A percentile compares a stretch with the other conserved stretches of the same genome.
Evolutionary conservation across 2,113 vertebrate genomes (phyloP).

Genomic region (Scatophagus argus): DNA sequence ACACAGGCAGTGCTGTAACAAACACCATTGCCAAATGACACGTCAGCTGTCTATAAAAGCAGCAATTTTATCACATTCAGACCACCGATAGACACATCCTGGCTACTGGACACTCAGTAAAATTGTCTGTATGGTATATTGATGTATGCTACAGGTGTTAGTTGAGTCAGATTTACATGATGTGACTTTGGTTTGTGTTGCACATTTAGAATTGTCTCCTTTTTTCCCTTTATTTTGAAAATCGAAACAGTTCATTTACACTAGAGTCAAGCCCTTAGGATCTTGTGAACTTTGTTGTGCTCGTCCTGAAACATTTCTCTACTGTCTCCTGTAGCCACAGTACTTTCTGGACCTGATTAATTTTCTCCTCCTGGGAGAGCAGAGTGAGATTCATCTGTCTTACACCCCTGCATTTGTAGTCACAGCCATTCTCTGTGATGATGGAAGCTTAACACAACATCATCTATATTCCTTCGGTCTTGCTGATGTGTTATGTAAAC

Average conservation of each 20-base stretch:
- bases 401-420: conserved; percentile 59
- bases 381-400: conserved; percentile 63
- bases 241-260: background rate
- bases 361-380: conserved; percentile 61
- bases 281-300: conserved; percentile 50
- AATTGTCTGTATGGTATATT: background rate
- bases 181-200: background rate
- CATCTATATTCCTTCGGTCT: conserved; percentile 74
- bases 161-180: background rate
- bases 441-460: conserved; percentile 74
- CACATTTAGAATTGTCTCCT: background rate
- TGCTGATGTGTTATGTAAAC: conserved; percentile 70
- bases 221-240: conserved; percentile 14
- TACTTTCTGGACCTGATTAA: conserved; percentile 67
- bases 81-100: background rate
- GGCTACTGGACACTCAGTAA: background rate
- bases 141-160: background rate
- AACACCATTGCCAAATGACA: conserved; percentile 15
- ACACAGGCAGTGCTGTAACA: background rate
- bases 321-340: conserved; percentile 23
- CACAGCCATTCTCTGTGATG: conserved; percentile 65
- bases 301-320: conserved; percentile 50
- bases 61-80: conserved; percentile 13
- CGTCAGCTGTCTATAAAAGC: conserved; percentile 30
- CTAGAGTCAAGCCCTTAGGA: background rate